phyloP scores from a whole-genome alignment of 2,797 vertebrate genomes.

The Eleutherodactylus coqui region DNA sequence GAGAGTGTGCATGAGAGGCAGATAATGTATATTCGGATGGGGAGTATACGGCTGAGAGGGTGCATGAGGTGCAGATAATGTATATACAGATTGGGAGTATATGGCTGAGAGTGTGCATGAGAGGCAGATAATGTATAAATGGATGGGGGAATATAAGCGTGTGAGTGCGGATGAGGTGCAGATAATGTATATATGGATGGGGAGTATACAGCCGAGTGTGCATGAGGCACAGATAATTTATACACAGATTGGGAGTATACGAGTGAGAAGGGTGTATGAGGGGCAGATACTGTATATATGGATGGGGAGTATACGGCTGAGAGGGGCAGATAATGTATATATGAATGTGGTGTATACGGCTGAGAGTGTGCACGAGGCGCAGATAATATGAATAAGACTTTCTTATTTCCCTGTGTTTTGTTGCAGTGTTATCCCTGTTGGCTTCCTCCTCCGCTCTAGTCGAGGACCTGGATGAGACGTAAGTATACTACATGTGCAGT shows the following conservation, averaged over 20 bases:
- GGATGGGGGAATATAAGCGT: too few relatives aligned
- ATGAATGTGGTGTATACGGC: too few relatives aligned
- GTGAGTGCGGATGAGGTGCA: background rate
- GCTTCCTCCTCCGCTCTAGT: conserved; percentile 71
- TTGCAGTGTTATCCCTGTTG: conserved; percentile 62
- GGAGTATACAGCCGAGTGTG: too few relatives aligned
- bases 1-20: background rate
- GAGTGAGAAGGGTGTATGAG: background rate
- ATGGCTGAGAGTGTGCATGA: background rate
- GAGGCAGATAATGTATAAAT: background rate
- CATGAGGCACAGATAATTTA: background rate
- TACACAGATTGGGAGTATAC: background rate
- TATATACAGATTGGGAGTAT: too few relatives aligned
- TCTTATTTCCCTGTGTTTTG: background rate
- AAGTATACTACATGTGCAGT: conserved; percentile 67
- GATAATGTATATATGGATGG: background rate
- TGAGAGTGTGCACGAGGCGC: too few relatives aligned
- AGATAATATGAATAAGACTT: background rate
- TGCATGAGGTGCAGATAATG: too few relatives aligned
- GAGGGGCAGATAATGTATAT: background rate
- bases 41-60: too few relatives aligned
- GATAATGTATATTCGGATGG: too few relatives aligned
- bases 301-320: too few relatives aligned
- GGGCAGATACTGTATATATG: background rate
- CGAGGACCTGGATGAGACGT: conserved; percentile 80